Evolutionary conservation across 2,888 invertebrate genomes (phyloP).

Genomic region (Dasypogon diadema): DNA sequence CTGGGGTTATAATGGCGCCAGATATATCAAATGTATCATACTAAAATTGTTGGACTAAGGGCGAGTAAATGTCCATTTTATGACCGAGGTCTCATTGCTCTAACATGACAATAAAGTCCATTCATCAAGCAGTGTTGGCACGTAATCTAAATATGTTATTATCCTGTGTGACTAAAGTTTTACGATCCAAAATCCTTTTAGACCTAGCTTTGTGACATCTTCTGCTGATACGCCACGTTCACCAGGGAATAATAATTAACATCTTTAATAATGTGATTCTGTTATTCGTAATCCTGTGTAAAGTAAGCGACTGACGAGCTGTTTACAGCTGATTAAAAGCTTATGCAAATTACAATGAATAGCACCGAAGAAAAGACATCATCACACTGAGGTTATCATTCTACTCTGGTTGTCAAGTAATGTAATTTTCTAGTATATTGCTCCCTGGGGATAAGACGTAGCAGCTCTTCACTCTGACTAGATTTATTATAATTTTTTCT

Average conservation of each 20-base stretch:
- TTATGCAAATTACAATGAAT: conserved; percentile 34
- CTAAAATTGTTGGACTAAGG: too few species aligned
- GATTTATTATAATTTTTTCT: too few species aligned
- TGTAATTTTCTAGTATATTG: too few species aligned
- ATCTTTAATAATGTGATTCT: conserved; percentile 30
- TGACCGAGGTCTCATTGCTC: neutral
- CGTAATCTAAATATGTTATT: conserved; percentile 7
- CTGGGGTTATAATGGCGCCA: too few species aligned
- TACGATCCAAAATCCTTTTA: conserved; percentile 7
- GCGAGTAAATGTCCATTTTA: neutral
- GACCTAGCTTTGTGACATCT: neutral
- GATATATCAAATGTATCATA: too few species aligned
- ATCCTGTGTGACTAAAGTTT: conserved; percentile 15
- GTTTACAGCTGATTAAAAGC: conserved; percentile 44
- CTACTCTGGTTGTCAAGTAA: too few species aligned
- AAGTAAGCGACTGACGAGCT: conserved; percentile 19
- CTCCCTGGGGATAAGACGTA: too few species aligned
- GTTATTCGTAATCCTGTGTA: neutral
- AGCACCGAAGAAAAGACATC: neutral
- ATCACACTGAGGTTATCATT: conserved; percentile 10
- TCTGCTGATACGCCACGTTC: neutral
- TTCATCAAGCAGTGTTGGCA: neutral
- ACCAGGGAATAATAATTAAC: neutral
- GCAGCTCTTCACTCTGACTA: too few species aligned
- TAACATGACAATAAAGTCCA: neutral